Conservation (phyloP, 2,113 vertebrate species). For the Hippocampus abdominalis region DNA sequence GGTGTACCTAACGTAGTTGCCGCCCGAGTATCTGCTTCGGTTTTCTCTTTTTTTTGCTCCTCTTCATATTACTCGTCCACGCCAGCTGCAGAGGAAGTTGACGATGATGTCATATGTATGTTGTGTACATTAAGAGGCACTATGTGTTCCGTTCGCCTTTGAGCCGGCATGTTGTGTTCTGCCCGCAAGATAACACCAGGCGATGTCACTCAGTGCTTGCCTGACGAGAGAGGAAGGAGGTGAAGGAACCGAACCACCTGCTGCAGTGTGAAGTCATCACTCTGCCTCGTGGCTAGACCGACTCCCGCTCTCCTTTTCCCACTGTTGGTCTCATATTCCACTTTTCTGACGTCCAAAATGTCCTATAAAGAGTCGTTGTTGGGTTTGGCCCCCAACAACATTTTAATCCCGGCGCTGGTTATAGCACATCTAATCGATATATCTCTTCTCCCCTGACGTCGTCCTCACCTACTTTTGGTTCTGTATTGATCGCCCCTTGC, state of each 20-base stretch:
- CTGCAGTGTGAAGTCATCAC: slow-evolving; percentile 28
- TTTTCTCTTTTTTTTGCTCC: background rate
- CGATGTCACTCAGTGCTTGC: slow-evolving; percentile 19
- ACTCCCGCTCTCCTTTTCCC: slow-evolving; percentile 14
- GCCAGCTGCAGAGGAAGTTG: slow-evolving; percentile 13
- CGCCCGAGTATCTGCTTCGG: background rate
- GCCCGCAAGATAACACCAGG: slow-evolving; percentile 14
- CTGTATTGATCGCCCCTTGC: slow-evolving; percentile 33
- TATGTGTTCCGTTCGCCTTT: background rate
- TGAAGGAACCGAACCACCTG: slow-evolving; percentile 26
- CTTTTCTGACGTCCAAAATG: background rate
- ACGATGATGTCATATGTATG: background rate
- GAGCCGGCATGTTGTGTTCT: background rate
- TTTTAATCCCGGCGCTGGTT: background rate
- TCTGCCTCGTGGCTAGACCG: slow-evolving; percentile 8
- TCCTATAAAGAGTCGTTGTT: background rate
- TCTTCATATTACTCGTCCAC: slow-evolving; percentile 9
- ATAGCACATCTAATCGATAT: slow-evolving; percentile 35
- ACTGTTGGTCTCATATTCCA: slow-evolving; percentile 1
- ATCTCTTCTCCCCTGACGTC: slow-evolving; percentile 19
- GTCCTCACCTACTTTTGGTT: slow-evolving; percentile 26
- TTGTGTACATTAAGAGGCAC: background rate
- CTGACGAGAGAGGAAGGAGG: slow-evolving; percentile 18
- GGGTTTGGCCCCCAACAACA: background rate
- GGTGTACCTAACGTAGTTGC: background rate